phyloP scores from a whole-genome alignment of 2,888 invertebrate genomes.

The Embidobia sp. region DNA sequence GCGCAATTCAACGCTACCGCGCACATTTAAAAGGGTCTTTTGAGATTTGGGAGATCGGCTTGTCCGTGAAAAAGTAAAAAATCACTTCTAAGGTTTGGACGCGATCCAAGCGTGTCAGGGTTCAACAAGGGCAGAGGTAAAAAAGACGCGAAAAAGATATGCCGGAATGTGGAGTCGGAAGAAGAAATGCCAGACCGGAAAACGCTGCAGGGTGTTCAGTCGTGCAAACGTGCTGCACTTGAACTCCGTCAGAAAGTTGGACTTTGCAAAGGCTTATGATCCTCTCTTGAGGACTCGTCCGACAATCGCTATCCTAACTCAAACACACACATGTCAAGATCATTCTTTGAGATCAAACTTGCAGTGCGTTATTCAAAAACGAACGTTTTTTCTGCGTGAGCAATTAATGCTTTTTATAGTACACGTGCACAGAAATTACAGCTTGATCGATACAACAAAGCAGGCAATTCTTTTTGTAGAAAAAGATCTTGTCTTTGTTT shows the following conservation, averaged over 20 bases:
- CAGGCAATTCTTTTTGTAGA: too few relatives aligned
- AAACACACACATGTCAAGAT: neutral
- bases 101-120: slow-evolving; percentile 34
- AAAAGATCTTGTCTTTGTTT: too few relatives aligned
- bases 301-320: slow-evolving; percentile 6
- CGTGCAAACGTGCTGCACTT: slow-evolving; percentile 40
- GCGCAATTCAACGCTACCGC: neutral
- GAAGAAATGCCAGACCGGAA: slow-evolving; percentile 16
- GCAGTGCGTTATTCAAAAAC: too few relatives aligned
- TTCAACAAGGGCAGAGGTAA: slow-evolving; percentile 3
- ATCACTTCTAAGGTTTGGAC: slow-evolving; percentile 18
- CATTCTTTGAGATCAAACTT: too few relatives aligned
- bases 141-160: slow-evolving; percentile 17
- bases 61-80: slow-evolving; percentile 9
- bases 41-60: slow-evolving; percentile 1
- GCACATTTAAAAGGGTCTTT: neutral
- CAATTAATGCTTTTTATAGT: too few relatives aligned
- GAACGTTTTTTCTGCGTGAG: too few relatives aligned
- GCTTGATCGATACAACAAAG: too few relatives aligned
- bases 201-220: slow-evolving; percentile 40
- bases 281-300: slow-evolving; percentile 2
- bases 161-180: slow-evolving; percentile 5
- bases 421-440: too few relatives aligned
- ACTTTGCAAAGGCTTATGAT: slow-evolving; percentile 33
- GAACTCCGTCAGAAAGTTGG: slow-evolving; percentile 30